These are phyloP conservation scores for Forbesichthys agassizii DNA, from an alignment of 2,113 vertebrate genomes.

Conservation along the genomic window DNA sequence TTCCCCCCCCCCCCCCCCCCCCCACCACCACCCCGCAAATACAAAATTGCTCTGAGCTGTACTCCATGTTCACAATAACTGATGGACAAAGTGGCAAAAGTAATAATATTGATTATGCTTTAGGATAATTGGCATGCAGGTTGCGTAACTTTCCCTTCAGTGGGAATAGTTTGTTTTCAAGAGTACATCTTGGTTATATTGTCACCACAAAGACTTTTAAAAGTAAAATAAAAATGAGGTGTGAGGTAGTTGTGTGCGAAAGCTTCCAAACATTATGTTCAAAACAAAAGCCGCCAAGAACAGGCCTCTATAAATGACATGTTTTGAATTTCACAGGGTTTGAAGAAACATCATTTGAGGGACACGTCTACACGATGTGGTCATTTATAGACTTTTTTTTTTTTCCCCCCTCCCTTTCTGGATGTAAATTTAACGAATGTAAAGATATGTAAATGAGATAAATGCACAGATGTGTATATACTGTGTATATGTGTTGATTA, in stretches of 20 bases:
- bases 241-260: too few relatives aligned
- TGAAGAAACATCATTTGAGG: conserved; percentile 45
- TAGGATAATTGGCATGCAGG: too few relatives aligned
- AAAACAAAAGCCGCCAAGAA: too few relatives aligned
- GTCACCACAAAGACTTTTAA: neutral
- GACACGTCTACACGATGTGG: conserved; percentile 45
- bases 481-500: conserved; percentile 80
- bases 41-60: neutral
- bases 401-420: conserved; percentile 55
- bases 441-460: conserved; percentile 80
- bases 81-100: too few relatives aligned
- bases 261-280: too few relatives aligned
- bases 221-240: too few relatives aligned
- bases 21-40: neutral
- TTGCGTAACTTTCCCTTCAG: too few relatives aligned
- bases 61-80: too few relatives aligned
- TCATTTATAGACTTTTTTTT: conserved; percentile 64
- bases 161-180: conserved; percentile 42
- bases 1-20: too few relatives aligned
- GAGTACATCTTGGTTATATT: conserved; percentile 37
- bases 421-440: conserved; percentile 83
- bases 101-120: too few relatives aligned
- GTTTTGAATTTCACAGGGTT: conserved; percentile 3
- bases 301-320: too few relatives aligned
- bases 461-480: conserved; percentile 79